phyloP scores from a whole-genome alignment of 2,113 vertebrate genomes.

The Polypterus bichir region DNA sequence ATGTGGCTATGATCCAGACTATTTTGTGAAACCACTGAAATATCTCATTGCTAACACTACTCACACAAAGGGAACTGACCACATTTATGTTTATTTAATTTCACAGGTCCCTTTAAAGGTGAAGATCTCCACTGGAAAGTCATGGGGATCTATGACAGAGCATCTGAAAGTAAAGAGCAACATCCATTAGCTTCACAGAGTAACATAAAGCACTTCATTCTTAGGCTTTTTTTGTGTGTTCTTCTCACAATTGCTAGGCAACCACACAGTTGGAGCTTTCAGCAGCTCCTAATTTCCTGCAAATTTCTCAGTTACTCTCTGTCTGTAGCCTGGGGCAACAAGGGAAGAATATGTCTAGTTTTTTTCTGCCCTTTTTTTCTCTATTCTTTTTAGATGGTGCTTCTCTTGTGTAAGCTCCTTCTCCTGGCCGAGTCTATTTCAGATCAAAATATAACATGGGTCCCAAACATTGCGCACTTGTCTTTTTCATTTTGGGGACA shows the following conservation, averaged over 20 bases:
- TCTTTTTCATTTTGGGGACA: no score
- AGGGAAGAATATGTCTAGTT: constrained; percentile 51
- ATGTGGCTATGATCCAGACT: no score
- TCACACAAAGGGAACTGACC: no score
- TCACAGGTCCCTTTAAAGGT: constrained; percentile 82
- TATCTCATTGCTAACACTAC: no score
- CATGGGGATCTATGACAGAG: constrained; percentile 79
- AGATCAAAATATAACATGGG: no score
- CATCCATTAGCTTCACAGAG: constrained; percentile 20
- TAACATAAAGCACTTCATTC: constrained; percentile 20
- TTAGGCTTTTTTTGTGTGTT: constrained; percentile 31
- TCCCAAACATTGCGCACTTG: no score
- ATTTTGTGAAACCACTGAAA: no score
- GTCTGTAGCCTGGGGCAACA: constrained; percentile 70
- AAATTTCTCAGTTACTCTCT: constrained; percentile 47
- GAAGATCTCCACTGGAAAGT: constrained; percentile 60
- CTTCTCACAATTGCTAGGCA: constrained; percentile 60
- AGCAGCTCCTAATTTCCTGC: constrained; percentile 40
- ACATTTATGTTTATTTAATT: neutral
- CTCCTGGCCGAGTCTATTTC: no score
- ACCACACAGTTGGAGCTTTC: constrained; percentile 51
- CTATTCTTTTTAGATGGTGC: constrained; percentile 17
- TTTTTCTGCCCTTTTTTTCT: constrained; percentile 40
- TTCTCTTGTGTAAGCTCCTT: no score
- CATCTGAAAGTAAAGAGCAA: constrained; percentile 33